These are phyloP conservation scores for Plectrocnemia conspersa DNA, from an alignment of 1,140 invertebrate genomes.

Conservation along the genomic window DNA sequence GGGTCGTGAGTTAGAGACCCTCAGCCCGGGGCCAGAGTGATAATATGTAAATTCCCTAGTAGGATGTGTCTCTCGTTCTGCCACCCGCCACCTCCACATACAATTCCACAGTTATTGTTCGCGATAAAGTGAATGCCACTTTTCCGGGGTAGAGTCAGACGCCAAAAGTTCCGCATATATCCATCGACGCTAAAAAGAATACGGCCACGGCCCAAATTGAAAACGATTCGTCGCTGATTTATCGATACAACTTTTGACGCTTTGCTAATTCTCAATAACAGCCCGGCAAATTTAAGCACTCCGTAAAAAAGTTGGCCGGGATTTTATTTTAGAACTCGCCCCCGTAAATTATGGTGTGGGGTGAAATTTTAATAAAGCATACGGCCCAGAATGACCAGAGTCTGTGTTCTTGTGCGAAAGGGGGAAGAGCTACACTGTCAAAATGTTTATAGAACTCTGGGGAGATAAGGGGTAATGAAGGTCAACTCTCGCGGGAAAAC, in stretches of 20 bases:
- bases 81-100: slow-evolving; percentile 2
- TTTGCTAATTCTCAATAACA: slow-evolving; percentile 15
- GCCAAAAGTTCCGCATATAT: slow-evolving; percentile 13
- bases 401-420: slow-evolving; percentile 11
- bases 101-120: slow-evolving; percentile 22
- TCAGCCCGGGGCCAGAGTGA: slow-evolving; percentile 12
- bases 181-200: slow-evolving; percentile 9
- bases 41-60: slow-evolving; percentile 21
- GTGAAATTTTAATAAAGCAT: slow-evolving; percentile 34
- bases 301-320: too few relatives aligned
- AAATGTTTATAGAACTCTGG: slow-evolving; percentile 36
- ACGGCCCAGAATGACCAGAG: slow-evolving; percentile 27
- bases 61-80: slow-evolving; percentile 10
- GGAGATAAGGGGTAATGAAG: slow-evolving; percentile 37
- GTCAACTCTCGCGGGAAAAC: slow-evolving; percentile 31
- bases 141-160: slow-evolving; percentile 9
- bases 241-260: too few relatives aligned
- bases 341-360: slow-evolving; percentile 26
- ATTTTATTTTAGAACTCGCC: slow-evolving; percentile 28
- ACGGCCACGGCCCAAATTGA: slow-evolving; percentile 20
- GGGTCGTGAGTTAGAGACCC: slow-evolving; percentile 3
- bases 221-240: slow-evolving; percentile 20
- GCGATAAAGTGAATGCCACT: slow-evolving; percentile 21
- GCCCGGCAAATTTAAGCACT: slow-evolving; percentile 23
- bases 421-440: slow-evolving; percentile 27